Base-by-base conservation (phyloP, 1,140 invertebrate genomes). In the Pseudomyrmex gracilis region DNA sequence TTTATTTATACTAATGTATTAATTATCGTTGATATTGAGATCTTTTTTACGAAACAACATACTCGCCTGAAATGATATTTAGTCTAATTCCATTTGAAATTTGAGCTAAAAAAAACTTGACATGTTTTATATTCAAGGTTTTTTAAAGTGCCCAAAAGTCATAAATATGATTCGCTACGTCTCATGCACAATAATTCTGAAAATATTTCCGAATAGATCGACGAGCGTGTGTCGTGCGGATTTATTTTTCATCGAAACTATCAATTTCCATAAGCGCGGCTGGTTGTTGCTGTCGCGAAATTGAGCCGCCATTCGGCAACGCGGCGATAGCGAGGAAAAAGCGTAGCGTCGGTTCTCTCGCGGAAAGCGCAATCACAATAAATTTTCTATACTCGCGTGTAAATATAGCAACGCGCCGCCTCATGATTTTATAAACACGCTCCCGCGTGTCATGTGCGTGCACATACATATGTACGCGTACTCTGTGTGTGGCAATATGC, bases 351-450 rank as follows among this genome's bases (percentile, higher is more conserved):
- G 63, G 70, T 49, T 63, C 74, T 63, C 70, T 73, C 43, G 22
- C 17, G 57, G 47, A 47, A 85, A 84, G 78, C 63, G 83, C 87
- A 90, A 90, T 90, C 87, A 83, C 87, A 77, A 90, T 90, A 90
- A 90, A 90, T 90, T 90, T 84, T 15, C 85, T 43, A 60, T 57
- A 24, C 49, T 74, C 80, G 34, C 34, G 82, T 74, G 83, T 90
- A 90, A 90, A 90, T 90, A 90, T 85, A 22, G 64, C 71, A 85
- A n/a, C 80, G 82, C 87, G 57, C 82, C 53, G 34, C 89, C 34
- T 90, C 87, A 87, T 90, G 89, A 90, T 87, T 90, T 89, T 86
- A 84, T 89, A 90, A 90, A 89, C 83, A 49, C 45, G 24, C 64
- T 12, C 43, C 34, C 24, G 51, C 66, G 45, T 24, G 45, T 47